Conservation (phyloP, 1,140 invertebrate species). For the Cotesia glomerata region DNA sequence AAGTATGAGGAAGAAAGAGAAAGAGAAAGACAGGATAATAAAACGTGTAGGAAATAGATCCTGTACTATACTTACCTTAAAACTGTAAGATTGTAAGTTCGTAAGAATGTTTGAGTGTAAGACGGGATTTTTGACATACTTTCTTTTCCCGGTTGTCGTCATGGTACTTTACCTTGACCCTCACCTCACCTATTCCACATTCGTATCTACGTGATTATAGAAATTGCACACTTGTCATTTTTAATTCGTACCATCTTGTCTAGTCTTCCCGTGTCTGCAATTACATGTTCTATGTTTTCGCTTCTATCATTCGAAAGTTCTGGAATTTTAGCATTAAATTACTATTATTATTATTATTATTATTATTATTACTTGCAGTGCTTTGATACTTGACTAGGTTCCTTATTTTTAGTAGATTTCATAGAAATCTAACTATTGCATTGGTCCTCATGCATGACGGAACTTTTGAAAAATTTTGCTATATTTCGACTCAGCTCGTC, state of each 20-base stretch:
- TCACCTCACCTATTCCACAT: constrained; percentile 53
- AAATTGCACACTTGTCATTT: constrained; percentile 7
- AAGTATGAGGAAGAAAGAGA: constrained; percentile 13
- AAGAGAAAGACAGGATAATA: constrained; percentile 21
- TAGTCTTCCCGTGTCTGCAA: not conserved
- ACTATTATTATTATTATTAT: too few relatives aligned
- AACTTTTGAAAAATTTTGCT: too few relatives aligned
- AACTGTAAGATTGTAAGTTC: constrained; percentile 25
- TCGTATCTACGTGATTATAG: constrained; percentile 17
- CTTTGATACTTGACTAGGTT: too few relatives aligned
- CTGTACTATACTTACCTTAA: not conserved
- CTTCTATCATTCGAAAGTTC: not conserved
- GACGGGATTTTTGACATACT: constrained; percentile 61
- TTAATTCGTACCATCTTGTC: not conserved
- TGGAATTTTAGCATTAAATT: too few relatives aligned
- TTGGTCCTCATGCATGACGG: too few relatives aligned
- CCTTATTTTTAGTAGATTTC: too few relatives aligned
- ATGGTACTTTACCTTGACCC: constrained; percentile 52
- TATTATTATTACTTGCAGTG: too few relatives aligned
- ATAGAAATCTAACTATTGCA: too few relatives aligned
- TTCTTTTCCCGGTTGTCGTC: constrained; percentile 45
- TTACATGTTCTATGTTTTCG: not conserved
- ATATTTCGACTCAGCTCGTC: too few relatives aligned
- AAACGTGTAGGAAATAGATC: too few relatives aligned
- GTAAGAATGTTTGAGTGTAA: not conserved